Percentiles rank a stretch among this genome's conserved stretches.
phyloP scores from a whole-genome alignment of 2,797 vertebrate species.

The Brachyrhaphis roseni region DNA sequence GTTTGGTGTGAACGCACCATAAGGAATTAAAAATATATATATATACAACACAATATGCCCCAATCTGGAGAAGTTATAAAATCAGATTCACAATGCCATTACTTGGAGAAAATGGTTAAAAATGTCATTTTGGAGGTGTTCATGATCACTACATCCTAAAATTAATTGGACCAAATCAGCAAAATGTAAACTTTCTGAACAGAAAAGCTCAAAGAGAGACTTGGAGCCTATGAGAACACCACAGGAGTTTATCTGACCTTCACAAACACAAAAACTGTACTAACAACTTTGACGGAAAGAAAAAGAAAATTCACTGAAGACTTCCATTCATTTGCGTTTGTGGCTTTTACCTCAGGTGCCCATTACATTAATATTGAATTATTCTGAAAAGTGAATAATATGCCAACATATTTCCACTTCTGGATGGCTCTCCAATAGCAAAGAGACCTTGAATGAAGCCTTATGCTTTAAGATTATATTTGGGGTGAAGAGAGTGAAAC shows the following conservation, averaged over 20 bases:
- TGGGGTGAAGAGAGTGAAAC: constrained; percentile 9
- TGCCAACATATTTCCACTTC: constrained; percentile 37
- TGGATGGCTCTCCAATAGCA: constrained; percentile 29
- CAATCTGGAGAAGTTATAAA: too few relatives aligned
- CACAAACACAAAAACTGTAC: not conserved
- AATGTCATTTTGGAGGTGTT: too few relatives aligned
- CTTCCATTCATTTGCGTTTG: constrained; percentile 35
- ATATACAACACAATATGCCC: too few relatives aligned
- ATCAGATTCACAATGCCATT: too few relatives aligned
- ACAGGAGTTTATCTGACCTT: constrained; percentile 8
- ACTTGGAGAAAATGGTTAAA: too few relatives aligned
- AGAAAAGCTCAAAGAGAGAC: constrained; percentile 10
- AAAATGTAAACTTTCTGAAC: not conserved
- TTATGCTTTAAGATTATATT: constrained; percentile 16
- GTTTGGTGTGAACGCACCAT: too few relatives aligned
- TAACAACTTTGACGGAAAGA: not conserved
- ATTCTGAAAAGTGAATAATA: constrained; percentile 31
- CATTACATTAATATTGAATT: constrained; percentile 55
- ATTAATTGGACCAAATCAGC: too few relatives aligned
- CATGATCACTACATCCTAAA: too few relatives aligned
- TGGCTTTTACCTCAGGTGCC: constrained; percentile 39
- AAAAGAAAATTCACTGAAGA: not conserved
- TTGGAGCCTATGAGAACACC: constrained; percentile 3
- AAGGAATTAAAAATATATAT: too few relatives aligned
- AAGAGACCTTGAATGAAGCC: constrained; percentile 8